Evolutionary conservation across 1,140 invertebrate species (phyloP).

Genomic region (Brachionus rubens): DNA sequence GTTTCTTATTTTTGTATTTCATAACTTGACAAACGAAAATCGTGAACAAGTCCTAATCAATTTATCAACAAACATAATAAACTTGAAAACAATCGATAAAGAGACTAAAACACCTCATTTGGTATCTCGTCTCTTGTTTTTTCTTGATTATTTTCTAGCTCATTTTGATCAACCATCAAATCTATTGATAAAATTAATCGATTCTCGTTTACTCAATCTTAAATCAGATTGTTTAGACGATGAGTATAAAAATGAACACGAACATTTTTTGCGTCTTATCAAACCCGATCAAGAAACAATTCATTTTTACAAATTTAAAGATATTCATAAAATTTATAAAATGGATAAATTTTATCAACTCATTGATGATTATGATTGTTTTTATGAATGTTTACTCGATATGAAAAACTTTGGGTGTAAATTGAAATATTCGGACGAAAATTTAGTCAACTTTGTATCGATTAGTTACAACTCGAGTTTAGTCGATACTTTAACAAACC

Average conservation of each 20-base stretch:
- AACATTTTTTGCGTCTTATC: not conserved
- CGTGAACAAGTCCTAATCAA: not conserved
- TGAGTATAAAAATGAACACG: not conserved
- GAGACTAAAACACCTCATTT: not conserved
- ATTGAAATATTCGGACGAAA: not conserved
- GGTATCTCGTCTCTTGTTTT: not conserved
- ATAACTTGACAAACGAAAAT: not conserved
- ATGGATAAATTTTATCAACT: too few relatives aligned
- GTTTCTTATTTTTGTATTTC: conserved; percentile 15
- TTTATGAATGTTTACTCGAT: not conserved
- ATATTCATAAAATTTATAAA: too few relatives aligned
- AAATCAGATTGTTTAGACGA: not conserved
- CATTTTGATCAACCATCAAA: not conserved
- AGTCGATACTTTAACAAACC: not conserved
- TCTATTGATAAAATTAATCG: not conserved
- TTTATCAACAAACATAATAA: not conserved
- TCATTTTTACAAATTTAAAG: not conserved
- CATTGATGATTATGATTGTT: not conserved
- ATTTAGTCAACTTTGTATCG: not conserved
- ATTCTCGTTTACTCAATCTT: not conserved
- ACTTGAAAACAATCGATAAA: not conserved
- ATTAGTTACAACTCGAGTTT: not conserved
- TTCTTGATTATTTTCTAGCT: not conserved
- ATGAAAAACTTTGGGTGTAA: not conserved
- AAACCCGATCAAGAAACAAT: not conserved